Evolutionary conservation across 2,888 invertebrate genomes (phyloP).

Genomic region (Catocala fraxini): DNA sequence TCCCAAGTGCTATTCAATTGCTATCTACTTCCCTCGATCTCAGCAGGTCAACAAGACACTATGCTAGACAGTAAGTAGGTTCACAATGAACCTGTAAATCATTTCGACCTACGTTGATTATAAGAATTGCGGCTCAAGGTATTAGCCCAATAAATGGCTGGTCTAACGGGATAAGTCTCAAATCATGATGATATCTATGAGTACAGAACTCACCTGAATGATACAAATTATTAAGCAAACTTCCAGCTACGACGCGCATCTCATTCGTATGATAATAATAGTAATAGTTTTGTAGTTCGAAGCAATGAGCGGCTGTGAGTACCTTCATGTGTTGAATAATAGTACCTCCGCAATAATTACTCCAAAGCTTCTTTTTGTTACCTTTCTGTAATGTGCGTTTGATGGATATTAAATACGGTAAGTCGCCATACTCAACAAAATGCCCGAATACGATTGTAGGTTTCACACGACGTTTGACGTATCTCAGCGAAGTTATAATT

Average conservation of each 20-base stretch:
- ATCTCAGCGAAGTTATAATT: conserved; percentile 45
- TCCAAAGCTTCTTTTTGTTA: conserved; percentile 16
- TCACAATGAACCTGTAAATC: too few species aligned
- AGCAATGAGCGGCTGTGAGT: conserved; percentile 54
- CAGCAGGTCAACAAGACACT: too few species aligned
- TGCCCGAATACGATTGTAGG: conserved; percentile 46
- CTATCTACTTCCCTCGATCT: too few species aligned
- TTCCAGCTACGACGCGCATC: conserved; percentile 30
- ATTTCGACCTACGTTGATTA: too few species aligned
- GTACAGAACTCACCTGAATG: conserved; percentile 27
- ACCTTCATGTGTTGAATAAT: conserved; percentile 19
- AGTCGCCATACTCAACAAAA: conserved; percentile 24
- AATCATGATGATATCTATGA: too few species aligned
- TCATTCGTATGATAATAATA: conserved; percentile 10
- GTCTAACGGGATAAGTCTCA: too few species aligned
- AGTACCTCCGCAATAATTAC: conserved; percentile 32
- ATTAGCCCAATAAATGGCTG: too few species aligned
- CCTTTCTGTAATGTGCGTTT: conserved; percentile 7
- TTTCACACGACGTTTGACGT: conserved; percentile 41
- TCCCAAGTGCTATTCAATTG: too few species aligned
- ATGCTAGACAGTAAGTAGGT: too few species aligned
- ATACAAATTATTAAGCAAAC: conserved; percentile 15
- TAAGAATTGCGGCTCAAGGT: too few species aligned
- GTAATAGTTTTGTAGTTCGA: conserved; percentile 37
- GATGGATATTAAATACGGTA: conserved; percentile 52